Conservation (phyloP, 2,888 invertebrate species). For the Drosophila kanekoi region DNA sequence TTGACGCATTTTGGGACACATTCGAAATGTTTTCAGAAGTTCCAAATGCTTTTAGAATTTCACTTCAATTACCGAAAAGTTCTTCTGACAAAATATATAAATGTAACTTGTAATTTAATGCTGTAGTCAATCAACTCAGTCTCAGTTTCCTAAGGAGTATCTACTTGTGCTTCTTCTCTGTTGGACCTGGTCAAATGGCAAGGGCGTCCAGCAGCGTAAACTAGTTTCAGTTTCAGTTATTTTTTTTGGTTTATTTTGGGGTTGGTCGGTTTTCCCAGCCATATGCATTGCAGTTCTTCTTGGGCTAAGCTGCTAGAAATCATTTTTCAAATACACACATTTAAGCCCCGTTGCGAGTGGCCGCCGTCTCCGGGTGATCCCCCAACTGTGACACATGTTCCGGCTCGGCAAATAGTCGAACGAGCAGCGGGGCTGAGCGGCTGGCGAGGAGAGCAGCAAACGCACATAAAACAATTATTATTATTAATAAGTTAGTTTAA, state of each 20-base stretch:
- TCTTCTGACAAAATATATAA: too few relatives aligned
- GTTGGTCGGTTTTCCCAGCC: constrained; percentile 31
- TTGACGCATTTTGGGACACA: too few relatives aligned
- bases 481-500: constrained; percentile 77
- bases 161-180: constrained; percentile 7
- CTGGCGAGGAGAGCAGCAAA: constrained; percentile 8
- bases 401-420: constrained; percentile 46
- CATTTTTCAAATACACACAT: constrained; percentile 71
- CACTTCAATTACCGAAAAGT: background rate
- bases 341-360: constrained; percentile 51
- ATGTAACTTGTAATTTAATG: too few relatives aligned
- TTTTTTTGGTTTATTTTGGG: background rate
- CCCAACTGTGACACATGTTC: constrained; percentile 71
- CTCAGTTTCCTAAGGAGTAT: constrained; percentile 1
- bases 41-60: too few relatives aligned
- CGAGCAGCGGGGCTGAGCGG: background rate
- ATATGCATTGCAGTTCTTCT: constrained; percentile 19
- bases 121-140: background rate
- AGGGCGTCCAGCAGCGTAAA: constrained; percentile 54
- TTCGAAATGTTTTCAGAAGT: too few relatives aligned
- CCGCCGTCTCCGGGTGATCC: constrained; percentile 38
- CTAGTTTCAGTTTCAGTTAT: constrained; percentile 32
- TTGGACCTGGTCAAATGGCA: constrained; percentile 51
- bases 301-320: constrained; percentile 67
- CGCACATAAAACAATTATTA: constrained; percentile 76